A percentile compares a stretch with the other conserved stretches of the same genome.
phyloP scores from a whole-genome alignment of 2,888 invertebrate genomes.

The Plebejus melissa region DNA sequence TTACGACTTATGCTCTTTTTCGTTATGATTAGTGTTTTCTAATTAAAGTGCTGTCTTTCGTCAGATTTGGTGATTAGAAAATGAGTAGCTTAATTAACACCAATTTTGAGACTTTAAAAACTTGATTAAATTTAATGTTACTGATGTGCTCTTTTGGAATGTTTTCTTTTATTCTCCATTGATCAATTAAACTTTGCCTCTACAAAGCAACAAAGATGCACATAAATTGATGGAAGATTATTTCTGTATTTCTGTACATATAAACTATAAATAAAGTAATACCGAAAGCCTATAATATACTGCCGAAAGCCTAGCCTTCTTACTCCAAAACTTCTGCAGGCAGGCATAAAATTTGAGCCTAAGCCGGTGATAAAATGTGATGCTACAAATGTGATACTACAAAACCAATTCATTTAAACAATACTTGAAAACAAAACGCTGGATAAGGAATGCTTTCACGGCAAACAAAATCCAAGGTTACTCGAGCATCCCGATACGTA shows the following conservation, averaged over 20 bases:
- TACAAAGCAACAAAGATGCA: too few relatives aligned
- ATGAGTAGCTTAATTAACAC: conserved; percentile 1
- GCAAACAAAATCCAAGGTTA: conserved; percentile 9
- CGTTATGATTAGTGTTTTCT: conserved; percentile 12
- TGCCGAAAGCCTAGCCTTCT: too few relatives aligned
- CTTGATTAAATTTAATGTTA: not conserved
- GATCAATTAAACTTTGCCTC: not conserved
- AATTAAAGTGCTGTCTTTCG: not conserved
- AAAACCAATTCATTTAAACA: not conserved
- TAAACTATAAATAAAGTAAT: too few relatives aligned
- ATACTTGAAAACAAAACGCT: not conserved
- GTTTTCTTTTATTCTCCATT: not conserved
- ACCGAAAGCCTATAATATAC: too few relatives aligned
- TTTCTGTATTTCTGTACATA: too few relatives aligned
- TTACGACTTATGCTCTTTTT: conserved; percentile 3
- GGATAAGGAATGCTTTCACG: conserved; percentile 23
- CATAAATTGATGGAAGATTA: too few relatives aligned
- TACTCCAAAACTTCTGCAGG: too few relatives aligned
- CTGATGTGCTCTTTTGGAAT: not conserved
- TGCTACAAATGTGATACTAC: too few relatives aligned
- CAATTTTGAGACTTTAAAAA: not conserved
- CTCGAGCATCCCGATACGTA: conserved; percentile 19
- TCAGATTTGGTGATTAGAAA: not conserved
- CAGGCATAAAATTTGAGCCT: too few relatives aligned
- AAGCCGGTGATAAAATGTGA: too few relatives aligned